Conservation (phyloP, 1,140 invertebrate genomes). For the Drosophila carrolli region DNA sequence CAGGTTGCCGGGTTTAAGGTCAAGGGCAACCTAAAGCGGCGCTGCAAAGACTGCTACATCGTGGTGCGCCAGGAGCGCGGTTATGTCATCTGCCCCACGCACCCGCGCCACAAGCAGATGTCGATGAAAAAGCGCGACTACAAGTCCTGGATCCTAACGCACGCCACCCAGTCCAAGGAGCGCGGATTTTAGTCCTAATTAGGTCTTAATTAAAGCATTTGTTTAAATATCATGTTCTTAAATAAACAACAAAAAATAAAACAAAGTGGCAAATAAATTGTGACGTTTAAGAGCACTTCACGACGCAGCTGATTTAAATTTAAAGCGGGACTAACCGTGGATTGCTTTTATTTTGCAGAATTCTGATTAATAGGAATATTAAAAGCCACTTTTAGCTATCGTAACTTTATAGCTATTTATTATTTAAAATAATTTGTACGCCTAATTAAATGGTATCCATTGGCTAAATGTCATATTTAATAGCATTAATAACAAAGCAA, state of each 20-base stretch:
- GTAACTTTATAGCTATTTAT: too few species aligned
- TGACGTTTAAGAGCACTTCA: not conserved
- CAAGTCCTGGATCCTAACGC: constrained; percentile 90
- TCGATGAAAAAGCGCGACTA: constrained; percentile 87
- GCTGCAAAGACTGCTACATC: constrained; percentile 92
- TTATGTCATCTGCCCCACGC: constrained; percentile 90
- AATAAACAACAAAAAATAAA: constrained; percentile 9
- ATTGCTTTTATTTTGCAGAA: too few species aligned
- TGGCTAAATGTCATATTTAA: too few species aligned
- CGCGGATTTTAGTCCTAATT: constrained; percentile 86
- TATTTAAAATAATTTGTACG: too few species aligned
- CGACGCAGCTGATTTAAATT: not conserved
- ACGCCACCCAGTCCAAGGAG: constrained; percentile 88
- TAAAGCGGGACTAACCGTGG: too few species aligned
- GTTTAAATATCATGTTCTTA: constrained; percentile 17
- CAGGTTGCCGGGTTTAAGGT: constrained; percentile 84
- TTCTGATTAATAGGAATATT: too few species aligned
- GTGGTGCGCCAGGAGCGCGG: constrained; percentile 88
- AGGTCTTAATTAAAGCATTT: constrained; percentile 7
- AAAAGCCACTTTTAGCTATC: too few species aligned
- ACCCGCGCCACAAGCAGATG: constrained; percentile 92
- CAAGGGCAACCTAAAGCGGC: constrained; percentile 86
- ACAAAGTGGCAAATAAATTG: not conserved
- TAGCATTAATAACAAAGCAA: constrained; percentile 2
- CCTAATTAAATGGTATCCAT: too few species aligned